Percentiles rank a stretch among this genome's conserved stretches.
These are phyloP conservation scores for Aramus guarauna DNA, from an alignment of 2,113 vertebrate genomes.

Conservation along the genomic window DNA sequence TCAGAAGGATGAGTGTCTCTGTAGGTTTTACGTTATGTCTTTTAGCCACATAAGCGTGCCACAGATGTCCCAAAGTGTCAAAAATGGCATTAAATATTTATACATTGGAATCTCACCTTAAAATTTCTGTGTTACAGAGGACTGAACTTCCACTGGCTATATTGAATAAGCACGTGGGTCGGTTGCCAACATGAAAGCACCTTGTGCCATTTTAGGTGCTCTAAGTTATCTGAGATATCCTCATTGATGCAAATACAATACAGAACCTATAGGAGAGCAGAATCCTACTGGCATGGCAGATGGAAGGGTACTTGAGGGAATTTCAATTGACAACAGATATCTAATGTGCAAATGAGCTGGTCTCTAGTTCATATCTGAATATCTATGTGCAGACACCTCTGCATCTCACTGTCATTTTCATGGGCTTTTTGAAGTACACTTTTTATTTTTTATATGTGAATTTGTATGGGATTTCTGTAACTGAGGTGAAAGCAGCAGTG, in stretches of 20 bases:
- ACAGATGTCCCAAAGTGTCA: neutral
- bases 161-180: neutral
- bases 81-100: neutral
- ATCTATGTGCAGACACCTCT: neutral
- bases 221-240: neutral
- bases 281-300: neutral
- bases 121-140: neutral
- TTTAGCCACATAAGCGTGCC: neutral
- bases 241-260: neutral
- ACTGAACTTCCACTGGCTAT: neutral
- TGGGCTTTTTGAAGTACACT: neutral
- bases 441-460: neutral
- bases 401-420: neutral
- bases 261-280: neutral
- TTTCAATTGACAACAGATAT: neutral
- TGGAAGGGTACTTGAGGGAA: neutral
- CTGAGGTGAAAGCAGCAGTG: neutral
- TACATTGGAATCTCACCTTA: neutral
- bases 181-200: neutral
- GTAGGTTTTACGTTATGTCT: rapidly evolving
- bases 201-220: neutral
- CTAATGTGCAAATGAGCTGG: neutral
- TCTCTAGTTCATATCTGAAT: neutral
- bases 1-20: neutral
- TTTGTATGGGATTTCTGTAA: neutral